Percentiles rank a stretch among this genome's conserved stretches.
Evolutionary conservation across 2,797 vertebrate species (phyloP).

Genomic region (Podargus strigoides): DNA sequence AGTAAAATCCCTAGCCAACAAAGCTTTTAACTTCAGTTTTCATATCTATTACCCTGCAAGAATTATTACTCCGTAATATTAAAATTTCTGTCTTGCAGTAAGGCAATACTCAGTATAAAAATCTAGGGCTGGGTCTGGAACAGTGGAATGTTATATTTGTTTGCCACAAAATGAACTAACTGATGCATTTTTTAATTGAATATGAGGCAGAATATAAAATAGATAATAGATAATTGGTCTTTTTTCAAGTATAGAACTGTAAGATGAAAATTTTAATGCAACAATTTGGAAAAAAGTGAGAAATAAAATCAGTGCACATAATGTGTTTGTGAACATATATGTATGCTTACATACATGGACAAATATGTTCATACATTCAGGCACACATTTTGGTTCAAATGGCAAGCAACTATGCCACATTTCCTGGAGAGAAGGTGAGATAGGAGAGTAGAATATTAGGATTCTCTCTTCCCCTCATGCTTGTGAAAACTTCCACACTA

Average conservation of each 20-base stretch:
- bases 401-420: background rate
- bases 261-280: background rate
- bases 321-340: background rate
- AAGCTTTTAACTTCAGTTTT: background rate
- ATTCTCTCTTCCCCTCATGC: background rate
- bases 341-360: background rate
- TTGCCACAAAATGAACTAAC: background rate
- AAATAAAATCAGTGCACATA: background rate
- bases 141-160: background rate
- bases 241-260: background rate
- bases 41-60: background rate
- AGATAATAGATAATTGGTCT: background rate
- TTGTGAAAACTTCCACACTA: background rate
- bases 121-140: background rate
- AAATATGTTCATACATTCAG: background rate
- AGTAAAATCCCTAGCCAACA: background rate
- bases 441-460: background rate
- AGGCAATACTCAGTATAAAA: background rate
- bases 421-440: background rate
- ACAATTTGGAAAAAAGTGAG: background rate
- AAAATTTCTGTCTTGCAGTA: background rate
- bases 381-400: background rate
- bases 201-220: background rate
- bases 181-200: background rate
- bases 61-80: background rate